These are phyloP conservation scores for Pharmacophagus antenor DNA, from an alignment of 2,888 invertebrate species.

Conservation along the genomic window DNA sequence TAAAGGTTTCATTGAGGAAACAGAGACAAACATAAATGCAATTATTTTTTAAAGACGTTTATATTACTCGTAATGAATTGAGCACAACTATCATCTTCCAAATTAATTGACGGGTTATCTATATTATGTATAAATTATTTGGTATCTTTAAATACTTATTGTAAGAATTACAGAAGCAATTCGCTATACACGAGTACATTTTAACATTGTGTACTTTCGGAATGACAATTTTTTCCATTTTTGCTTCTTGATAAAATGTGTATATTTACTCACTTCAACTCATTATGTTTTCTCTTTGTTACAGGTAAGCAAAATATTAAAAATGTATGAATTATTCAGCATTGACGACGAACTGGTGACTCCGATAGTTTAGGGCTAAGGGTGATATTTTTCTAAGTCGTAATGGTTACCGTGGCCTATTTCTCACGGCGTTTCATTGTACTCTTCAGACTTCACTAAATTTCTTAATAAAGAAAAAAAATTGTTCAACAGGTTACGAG, in stretches of 20 bases:
- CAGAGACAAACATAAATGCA: too few relatives aligned
- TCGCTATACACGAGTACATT: background rate
- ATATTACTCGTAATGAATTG: background rate
- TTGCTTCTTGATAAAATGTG: background rate
- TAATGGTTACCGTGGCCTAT: too few relatives aligned
- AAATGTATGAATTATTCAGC: too few relatives aligned
- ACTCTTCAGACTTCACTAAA: too few relatives aligned
- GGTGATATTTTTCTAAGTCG: too few relatives aligned
- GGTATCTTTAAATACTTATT: background rate
- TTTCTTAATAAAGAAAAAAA: background rate
- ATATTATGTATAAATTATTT: background rate
- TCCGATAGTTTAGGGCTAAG: too few relatives aligned
- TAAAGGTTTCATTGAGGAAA: too few relatives aligned
- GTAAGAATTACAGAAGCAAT: background rate
- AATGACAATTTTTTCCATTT: background rate
- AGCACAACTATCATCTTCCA: background rate
- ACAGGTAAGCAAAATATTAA: background rate
- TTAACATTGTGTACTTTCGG: background rate
- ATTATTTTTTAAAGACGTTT: too few relatives aligned
- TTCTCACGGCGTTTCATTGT: too few relatives aligned
- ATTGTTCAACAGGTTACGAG: conserved; percentile 6
- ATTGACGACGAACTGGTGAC: too few relatives aligned
- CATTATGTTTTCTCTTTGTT: background rate
- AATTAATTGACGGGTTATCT: background rate
- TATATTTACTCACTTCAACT: background rate